phyloP scores from a whole-genome alignment of 2,113 vertebrate genomes.

The Phaethon lepturus region DNA sequence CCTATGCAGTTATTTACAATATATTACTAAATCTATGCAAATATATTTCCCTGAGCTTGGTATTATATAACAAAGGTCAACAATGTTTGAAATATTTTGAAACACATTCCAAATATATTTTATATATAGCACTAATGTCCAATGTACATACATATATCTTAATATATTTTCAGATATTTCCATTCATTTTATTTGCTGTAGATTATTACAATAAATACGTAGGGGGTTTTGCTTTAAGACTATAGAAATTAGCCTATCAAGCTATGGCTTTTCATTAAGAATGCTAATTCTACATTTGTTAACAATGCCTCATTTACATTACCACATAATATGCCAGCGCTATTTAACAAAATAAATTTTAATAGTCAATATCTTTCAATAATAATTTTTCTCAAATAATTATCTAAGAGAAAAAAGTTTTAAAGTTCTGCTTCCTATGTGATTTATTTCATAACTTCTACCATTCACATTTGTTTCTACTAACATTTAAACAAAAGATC shows the following conservation, averaged over 20 bases:
- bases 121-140: constrained; percentile 66
- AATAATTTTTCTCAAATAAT: background rate
- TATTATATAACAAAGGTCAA: constrained; percentile 85
- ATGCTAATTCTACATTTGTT: constrained; percentile 41
- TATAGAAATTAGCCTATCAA: constrained; percentile 17
- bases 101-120: constrained; percentile 75
- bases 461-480: background rate
- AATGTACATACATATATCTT: constrained; percentile 77
- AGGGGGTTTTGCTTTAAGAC: background rate
- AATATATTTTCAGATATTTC: constrained; percentile 76
- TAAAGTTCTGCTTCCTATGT: background rate
- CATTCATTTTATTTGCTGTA: constrained; percentile 51
- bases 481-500: background rate
- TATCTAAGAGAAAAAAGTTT: background rate
- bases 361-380: background rate
- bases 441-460: background rate
- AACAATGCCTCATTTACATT: constrained; percentile 5
- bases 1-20: constrained; percentile 81
- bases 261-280: constrained; percentile 43
- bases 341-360: background rate
- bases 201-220: constrained; percentile 61
- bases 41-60: constrained; percentile 78
- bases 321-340: background rate
- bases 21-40: constrained; percentile 85
- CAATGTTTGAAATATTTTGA: constrained; percentile 83